Conservation (phyloP, 2,888 invertebrate genomes). For the Leptinotarsa haldemani region DNA sequence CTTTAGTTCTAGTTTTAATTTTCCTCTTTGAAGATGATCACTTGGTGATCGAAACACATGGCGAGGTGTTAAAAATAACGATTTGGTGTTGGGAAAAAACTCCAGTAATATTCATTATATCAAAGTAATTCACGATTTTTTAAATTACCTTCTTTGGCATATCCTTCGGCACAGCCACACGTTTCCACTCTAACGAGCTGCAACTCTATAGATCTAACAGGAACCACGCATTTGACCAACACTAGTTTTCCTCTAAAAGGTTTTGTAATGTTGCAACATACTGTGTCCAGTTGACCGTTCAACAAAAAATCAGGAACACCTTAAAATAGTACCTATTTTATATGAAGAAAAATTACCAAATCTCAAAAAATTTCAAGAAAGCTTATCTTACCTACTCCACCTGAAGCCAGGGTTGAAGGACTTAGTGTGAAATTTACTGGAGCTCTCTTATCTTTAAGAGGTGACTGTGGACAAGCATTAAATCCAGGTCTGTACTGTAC, state of each 20-base stretch:
- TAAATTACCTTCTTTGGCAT: conserved; percentile 84
- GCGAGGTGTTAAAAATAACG: no score
- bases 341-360: no score
- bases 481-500: conserved; percentile 78
- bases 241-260: conserved; percentile 89
- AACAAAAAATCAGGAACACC: conserved; percentile 85
- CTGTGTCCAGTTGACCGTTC: conserved; percentile 84
- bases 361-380: neutral
- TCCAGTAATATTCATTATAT: no score
- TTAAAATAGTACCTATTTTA: conserved; percentile 26
- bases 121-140: neutral
- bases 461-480: conserved; percentile 51
- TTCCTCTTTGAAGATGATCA: no score
- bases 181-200: conserved; percentile 96
- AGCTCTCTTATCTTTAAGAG: conserved; percentile 67
- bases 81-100: no score
- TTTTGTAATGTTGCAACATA: conserved; percentile 83
- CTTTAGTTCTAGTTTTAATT: no score
- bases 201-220: conserved; percentile 92
- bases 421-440: conserved; percentile 85
- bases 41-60: no score
- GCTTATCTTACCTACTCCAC: conserved; percentile 48
- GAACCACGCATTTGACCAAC: conserved; percentile 83
- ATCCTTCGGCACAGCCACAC: conserved; percentile 93
- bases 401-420: conserved; percentile 78